These are phyloP conservation scores for Eupithecia abbreviata DNA, from an alignment of 2,888 invertebrate genomes.

Conservation along the genomic window DNA sequence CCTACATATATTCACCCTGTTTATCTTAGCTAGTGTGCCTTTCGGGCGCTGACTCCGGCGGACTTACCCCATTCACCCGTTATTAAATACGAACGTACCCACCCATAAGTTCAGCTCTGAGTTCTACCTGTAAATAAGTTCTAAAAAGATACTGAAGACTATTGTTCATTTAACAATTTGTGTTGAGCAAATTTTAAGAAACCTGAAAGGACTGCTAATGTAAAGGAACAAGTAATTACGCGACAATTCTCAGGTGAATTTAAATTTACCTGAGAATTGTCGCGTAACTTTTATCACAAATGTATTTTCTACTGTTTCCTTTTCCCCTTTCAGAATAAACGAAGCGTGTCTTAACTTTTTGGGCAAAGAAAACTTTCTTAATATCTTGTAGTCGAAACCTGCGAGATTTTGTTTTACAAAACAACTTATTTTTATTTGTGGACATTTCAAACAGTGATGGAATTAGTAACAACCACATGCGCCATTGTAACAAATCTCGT, in stretches of 20 bases:
- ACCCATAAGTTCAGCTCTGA: not conserved
- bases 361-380: not conserved
- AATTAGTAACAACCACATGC: not conserved
- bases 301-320: not conserved
- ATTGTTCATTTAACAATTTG: slow-evolving; percentile 6
- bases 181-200: not conserved
- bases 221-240: not conserved
- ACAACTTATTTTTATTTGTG: not conserved
- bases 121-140: not conserved
- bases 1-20: not conserved
- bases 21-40: not conserved
- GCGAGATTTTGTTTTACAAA: not conserved
- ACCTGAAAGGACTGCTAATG: slow-evolving; percentile 11
- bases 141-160: not conserved
- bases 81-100: not conserved
- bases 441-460: not conserved
- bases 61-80: not conserved
- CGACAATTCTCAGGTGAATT: not conserved
- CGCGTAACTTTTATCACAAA: not conserved
- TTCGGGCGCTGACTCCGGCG: not conserved
- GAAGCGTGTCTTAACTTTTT: not conserved
- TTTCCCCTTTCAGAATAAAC: not conserved
- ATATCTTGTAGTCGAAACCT: not conserved
- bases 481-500: not conserved
- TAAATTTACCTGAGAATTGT: not conserved